Percentiles rank a stretch among this genome's conserved stretches.
Evolutionary conservation across 2,113 vertebrate genomes (phyloP).

Genomic region (Myxocyprinus asiaticus): DNA sequence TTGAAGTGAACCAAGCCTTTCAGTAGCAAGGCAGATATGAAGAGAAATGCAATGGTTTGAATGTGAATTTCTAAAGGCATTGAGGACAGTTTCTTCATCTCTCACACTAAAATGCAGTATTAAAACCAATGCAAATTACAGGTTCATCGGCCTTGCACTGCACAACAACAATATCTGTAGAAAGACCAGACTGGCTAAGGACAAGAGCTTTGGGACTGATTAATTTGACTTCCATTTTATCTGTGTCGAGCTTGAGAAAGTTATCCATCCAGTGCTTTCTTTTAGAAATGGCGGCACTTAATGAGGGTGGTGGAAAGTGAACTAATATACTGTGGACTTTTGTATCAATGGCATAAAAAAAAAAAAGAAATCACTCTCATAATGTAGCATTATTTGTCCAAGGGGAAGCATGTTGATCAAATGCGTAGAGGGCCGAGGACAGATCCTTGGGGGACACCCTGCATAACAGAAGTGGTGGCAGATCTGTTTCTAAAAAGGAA

Average conservation of each 20-base stretch:
- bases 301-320: neutral
- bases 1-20: too few relatives aligned
- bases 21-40: too few relatives aligned
- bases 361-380: neutral
- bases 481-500: conserved; percentile 27
- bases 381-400: conserved; percentile 4
- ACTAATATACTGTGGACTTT: neutral
- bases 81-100: neutral
- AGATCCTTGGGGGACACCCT: neutral
- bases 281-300: neutral
- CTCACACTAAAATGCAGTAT: neutral
- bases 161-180: neutral
- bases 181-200: neutral
- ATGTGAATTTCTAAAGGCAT: neutral
- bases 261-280: neutral
- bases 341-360: neutral
- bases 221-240: neutral
- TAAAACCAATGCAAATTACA: neutral
- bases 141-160: neutral
- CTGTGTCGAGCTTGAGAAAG: neutral
- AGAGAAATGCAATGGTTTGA: too few relatives aligned
- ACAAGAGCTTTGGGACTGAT: conserved; percentile 3
- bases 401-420: conserved; percentile 5
- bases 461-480: neutral
- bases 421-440: neutral